Conservation (phyloP, 2,113 vertebrate genomes). For the Lagopus muta region DNA sequence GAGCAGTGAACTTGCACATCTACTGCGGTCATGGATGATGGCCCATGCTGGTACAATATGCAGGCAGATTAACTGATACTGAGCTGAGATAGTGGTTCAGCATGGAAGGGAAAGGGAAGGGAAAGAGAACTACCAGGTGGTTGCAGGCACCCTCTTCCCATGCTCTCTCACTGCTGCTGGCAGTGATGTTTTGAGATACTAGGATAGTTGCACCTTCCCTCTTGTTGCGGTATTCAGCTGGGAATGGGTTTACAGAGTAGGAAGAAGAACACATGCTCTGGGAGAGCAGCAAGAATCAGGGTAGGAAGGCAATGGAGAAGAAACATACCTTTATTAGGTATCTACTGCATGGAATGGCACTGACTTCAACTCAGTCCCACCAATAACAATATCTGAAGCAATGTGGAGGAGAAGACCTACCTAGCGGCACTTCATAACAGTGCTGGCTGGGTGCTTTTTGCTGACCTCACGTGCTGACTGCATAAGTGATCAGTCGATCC, state of each 20-base stretch:
- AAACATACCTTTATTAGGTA: background rate
- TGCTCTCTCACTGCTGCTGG: background rate
- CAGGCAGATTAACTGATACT: background rate
- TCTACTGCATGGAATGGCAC: background rate
- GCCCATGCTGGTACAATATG: background rate
- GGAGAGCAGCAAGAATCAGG: background rate
- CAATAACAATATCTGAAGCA: background rate
- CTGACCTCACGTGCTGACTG: background rate
- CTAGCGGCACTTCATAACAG: background rate
- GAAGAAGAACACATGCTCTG: background rate
- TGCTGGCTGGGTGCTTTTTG: background rate
- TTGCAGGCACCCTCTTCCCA: background rate
- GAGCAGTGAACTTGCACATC: accelerated
- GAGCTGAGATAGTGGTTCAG: background rate
- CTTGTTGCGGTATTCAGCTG: background rate
- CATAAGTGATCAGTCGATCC: background rate
- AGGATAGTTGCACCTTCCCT: background rate
- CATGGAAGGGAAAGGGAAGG: background rate
- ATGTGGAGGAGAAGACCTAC: background rate
- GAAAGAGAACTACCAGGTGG: background rate
- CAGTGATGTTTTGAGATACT: background rate
- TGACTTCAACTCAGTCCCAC: background rate
- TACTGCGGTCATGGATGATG: background rate
- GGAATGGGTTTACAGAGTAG: background rate
- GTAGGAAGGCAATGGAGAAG: background rate